phyloP scores from a whole-genome alignment of 2,113 vertebrate species.

The Microcebus griseorufus region DNA sequence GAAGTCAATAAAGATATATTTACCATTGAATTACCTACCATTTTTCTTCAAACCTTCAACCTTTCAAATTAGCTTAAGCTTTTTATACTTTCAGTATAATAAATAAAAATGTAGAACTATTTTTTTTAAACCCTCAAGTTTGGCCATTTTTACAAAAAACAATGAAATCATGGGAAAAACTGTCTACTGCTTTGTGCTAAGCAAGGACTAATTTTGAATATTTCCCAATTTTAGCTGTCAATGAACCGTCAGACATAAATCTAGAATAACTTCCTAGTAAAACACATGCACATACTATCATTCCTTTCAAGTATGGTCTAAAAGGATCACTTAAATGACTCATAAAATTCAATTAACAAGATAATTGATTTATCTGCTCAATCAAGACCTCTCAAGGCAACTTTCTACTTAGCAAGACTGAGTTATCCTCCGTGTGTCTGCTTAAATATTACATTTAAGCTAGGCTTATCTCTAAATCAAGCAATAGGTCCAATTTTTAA shows the following conservation, averaged over 20 bases:
- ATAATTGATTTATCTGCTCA: constrained; percentile 10
- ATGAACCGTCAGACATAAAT: not conserved
- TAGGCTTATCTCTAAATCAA: constrained; percentile 32
- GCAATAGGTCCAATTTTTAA: constrained; percentile 56
- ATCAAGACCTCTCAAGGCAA: not conserved
- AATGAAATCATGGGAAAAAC: not conserved
- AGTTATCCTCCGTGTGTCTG: not conserved
- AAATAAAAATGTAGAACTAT: not conserved
- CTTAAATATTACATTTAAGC: constrained; percentile 27
- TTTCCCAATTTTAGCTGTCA: constrained; percentile 12
- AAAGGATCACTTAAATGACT: constrained; percentile 1
- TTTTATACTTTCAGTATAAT: constrained; percentile 9
- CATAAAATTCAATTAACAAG: not conserved
- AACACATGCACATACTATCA: not conserved
- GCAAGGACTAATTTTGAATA: not conserved
- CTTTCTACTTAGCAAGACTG: not conserved
- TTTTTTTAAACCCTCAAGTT: not conserved
- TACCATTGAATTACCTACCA: constrained; percentile 27
- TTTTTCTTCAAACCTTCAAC: not conserved
- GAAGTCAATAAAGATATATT: constrained; percentile 59
- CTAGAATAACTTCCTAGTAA: not conserved
- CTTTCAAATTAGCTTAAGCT: constrained; percentile 44
- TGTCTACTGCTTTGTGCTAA: not conserved
- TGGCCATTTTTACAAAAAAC: not conserved
- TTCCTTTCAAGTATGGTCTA: not conserved